Evolutionary conservation across 2,113 vertebrate genomes (phyloP).

Genomic region (Chauna torquata): DNA sequence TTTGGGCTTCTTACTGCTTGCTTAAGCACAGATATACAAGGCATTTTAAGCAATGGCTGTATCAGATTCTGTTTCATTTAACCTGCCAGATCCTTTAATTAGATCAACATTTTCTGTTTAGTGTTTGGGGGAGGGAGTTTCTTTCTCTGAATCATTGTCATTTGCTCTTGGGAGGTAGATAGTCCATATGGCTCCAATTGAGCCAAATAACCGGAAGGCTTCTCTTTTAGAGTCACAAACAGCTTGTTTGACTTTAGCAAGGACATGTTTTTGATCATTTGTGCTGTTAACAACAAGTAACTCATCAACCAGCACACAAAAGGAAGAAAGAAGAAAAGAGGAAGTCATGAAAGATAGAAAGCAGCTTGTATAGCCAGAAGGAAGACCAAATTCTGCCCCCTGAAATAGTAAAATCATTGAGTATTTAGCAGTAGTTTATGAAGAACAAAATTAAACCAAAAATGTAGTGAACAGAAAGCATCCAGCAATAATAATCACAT

Average conservation of each 20-base stretch:
- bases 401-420: neutral
- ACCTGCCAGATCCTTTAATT: neutral
- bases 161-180: slow-evolving; percentile 26
- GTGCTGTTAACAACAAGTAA: slow-evolving; percentile 1
- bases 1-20: neutral
- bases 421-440: neutral
- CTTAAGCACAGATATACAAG: neutral
- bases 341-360: neutral
- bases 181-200: slow-evolving; percentile 28
- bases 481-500: neutral
- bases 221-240: slow-evolving; percentile 52
- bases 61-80: neutral
- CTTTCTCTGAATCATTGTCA: neutral
- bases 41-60: neutral
- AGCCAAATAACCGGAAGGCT: slow-evolving; percentile 38
- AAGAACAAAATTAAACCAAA: neutral
- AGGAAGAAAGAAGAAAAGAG: neutral
- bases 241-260: slow-evolving; percentile 55
- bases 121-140: neutral
- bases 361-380: neutral
- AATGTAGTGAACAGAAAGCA: neutral
- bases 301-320: neutral
- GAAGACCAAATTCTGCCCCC: neutral
- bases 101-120: neutral
- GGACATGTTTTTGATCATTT: slow-evolving; percentile 1